These are phyloP conservation scores for Sphinx pinastri DNA, from an alignment of 2,888 invertebrate genomes.

Conservation along the genomic window DNA sequence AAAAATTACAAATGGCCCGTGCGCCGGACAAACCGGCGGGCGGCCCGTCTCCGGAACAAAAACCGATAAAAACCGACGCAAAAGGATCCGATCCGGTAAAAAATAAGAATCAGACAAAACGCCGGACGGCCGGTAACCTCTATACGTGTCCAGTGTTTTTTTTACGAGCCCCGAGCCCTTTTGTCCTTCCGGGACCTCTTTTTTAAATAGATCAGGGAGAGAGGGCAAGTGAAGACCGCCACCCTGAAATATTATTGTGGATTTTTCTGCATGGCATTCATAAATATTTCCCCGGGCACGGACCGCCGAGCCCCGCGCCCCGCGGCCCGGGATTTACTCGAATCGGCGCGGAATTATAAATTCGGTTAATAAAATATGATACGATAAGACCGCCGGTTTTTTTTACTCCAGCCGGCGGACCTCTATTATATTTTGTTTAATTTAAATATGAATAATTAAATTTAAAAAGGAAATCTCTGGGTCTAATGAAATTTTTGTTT, in stretches of 20 bases:
- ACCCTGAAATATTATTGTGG: constrained; percentile 84
- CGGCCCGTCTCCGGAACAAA: constrained; percentile 81
- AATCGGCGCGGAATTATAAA: constrained; percentile 83
- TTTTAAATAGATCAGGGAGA: constrained; percentile 83
- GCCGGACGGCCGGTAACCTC: constrained; percentile 71
- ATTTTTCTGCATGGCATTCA: constrained; percentile 83
- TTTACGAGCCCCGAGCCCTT: constrained; percentile 77
- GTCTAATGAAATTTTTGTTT: constrained; percentile 84
- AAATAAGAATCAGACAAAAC: constrained; percentile 83
- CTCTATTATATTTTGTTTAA: constrained; percentile 84
- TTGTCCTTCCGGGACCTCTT: constrained; percentile 82
- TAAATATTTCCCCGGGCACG: constrained; percentile 77
- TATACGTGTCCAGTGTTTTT: constrained; percentile 78
- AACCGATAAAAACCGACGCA: constrained; percentile 80
- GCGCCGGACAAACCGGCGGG: constrained; percentile 57
- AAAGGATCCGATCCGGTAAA: constrained; percentile 83
- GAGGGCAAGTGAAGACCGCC: constrained; percentile 79
- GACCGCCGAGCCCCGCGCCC: constrained; percentile 41
- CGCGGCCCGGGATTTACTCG: constrained; percentile 66
- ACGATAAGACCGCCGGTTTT: constrained; percentile 76
- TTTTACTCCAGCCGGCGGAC: constrained; percentile 66
- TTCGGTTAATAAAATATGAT: constrained; percentile 84
- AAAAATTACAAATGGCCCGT: constrained; percentile 78
- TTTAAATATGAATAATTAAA: constrained; percentile 84
- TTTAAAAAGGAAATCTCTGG: constrained; percentile 82